A percentile compares a stretch with the other conserved stretches of the same genome.
These are phyloP conservation scores for Noctua janthe DNA, from an alignment of 2,888 invertebrate species.

Conservation along the genomic window DNA sequence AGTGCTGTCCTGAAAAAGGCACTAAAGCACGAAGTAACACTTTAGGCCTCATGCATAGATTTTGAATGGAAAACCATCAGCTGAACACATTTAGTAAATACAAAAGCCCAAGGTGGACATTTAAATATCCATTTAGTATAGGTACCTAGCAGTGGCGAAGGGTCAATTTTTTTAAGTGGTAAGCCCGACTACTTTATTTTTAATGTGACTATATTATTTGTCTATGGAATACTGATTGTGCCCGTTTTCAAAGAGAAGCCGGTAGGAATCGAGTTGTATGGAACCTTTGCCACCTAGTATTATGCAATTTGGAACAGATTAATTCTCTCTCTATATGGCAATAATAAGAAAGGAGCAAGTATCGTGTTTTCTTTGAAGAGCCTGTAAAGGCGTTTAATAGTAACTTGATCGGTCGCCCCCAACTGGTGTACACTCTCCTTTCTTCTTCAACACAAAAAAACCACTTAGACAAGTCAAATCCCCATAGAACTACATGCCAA, in stretches of 20 bases:
- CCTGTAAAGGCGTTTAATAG: not conserved
- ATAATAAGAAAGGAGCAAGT: not conserved
- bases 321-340: not conserved
- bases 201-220: no score
- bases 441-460: conserved; percentile 32
- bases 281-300: no score
- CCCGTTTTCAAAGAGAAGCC: no score
- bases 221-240: no score
- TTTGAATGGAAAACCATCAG: not conserved
- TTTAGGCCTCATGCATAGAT: not conserved
- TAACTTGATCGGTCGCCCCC: not conserved
- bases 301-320: not conserved
- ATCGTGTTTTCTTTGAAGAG: not conserved
- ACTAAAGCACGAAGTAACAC: conserved; percentile 23
- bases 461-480: conserved; percentile 42
- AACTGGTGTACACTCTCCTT: not conserved
- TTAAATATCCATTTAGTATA: not conserved
- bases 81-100: not conserved
- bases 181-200: no score
- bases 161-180: no score
- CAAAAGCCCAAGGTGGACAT: no score
- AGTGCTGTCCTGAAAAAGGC: not conserved
- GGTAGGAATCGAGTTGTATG: no score
- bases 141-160: no score
- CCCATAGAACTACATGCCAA: conserved; percentile 48